Evolutionary conservation across 2,888 invertebrate genomes (phyloP).

Genomic region (Drosophila niveifrons): DNA sequence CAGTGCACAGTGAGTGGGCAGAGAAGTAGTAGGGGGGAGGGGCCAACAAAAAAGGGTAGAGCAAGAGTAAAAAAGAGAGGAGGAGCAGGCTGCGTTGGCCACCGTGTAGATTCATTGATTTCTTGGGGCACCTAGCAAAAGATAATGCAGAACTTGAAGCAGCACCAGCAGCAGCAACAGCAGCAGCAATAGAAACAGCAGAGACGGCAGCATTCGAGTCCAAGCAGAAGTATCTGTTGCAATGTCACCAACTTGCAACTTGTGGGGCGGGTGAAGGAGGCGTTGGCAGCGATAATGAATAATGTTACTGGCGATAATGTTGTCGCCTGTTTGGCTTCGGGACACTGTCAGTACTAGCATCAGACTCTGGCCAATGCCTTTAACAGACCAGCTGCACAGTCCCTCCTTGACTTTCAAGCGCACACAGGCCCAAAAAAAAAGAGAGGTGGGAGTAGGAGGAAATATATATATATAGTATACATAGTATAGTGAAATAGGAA

Average conservation of each 20-base stretch:
- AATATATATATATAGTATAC: too few relatives aligned
- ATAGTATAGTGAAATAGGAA: not conserved
- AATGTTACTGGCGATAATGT: constrained; percentile 75
- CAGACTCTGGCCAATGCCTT: constrained; percentile 2
- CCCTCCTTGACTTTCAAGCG: not conserved
- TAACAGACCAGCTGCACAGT: constrained; percentile 1
- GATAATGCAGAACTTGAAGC: constrained; percentile 36
- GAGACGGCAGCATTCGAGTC: constrained; percentile 3
- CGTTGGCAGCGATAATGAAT: constrained; percentile 63
- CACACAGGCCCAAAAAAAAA: not conserved
- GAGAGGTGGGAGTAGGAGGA: not conserved
- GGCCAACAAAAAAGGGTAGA: not conserved
- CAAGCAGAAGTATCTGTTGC: constrained; percentile 9
- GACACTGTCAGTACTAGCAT: constrained; percentile 47
- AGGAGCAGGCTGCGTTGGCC: not conserved
- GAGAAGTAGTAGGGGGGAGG: not conserved
- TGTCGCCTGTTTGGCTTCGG: constrained; percentile 58
- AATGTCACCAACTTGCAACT: constrained; percentile 52
- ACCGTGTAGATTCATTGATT: constrained; percentile 50
- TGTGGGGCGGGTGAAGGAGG: not conserved
- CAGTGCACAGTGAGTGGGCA: not conserved
- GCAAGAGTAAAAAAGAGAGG: not conserved
- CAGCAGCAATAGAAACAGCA: not conserved
- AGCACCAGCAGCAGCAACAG: not conserved
- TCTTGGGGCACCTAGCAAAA: constrained; percentile 9